Percentiles rank a stretch among this genome's conserved stretches.
Conservation (phyloP, 2,797 vertebrate species). For the Hypotaenidia philippensis region DNA sequence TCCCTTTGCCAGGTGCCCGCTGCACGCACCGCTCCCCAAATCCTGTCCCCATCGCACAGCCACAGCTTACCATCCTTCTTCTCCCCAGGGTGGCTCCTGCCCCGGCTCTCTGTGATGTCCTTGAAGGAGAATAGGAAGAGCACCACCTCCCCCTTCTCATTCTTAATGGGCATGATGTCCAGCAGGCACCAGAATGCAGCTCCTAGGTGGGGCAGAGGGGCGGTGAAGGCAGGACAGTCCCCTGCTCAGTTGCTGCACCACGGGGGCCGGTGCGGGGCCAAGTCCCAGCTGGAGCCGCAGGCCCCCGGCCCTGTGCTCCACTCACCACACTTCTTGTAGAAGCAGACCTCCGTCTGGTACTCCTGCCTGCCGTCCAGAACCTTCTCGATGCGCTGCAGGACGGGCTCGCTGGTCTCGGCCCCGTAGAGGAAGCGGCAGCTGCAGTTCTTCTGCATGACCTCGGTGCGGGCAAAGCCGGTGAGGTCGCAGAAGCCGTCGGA, state of each 20-base stretch:
- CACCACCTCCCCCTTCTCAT: slow-evolving; percentile 94
- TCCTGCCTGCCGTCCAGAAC: slow-evolving; percentile 91
- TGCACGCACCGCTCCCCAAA: accelerated
- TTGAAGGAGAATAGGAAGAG: slow-evolving; percentile 97
- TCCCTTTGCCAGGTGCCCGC: accelerated
- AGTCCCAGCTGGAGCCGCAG: accelerated
- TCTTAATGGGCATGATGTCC: slow-evolving; percentile 96
- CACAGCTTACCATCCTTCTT: slow-evolving; percentile 82
- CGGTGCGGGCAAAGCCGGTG: slow-evolving; percentile 89
- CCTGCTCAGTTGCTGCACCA: accelerated
- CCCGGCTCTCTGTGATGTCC: slow-evolving; percentile 89
- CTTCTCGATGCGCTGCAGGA: slow-evolving; percentile 88
- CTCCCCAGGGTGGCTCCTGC: slow-evolving; percentile 74
- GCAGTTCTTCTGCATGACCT: slow-evolving; percentile 97
- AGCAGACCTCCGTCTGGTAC: slow-evolving; percentile 90
- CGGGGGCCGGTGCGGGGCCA: accelerated
- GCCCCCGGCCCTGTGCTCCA: not conserved
- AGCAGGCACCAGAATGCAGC: slow-evolving; percentile 91
- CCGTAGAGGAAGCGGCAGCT: slow-evolving; percentile 93
- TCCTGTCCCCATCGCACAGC: not conserved
- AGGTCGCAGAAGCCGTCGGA: slow-evolving; percentile 96
- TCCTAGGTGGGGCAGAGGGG: slow-evolving; percentile 69
- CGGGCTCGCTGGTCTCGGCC: slow-evolving; percentile 87
- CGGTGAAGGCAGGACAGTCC: not conserved
- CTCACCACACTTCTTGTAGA: slow-evolving; percentile 94